Base-by-base conservation (phyloP, 2,113 vertebrate species). In the Pedetes capensis region DNA sequence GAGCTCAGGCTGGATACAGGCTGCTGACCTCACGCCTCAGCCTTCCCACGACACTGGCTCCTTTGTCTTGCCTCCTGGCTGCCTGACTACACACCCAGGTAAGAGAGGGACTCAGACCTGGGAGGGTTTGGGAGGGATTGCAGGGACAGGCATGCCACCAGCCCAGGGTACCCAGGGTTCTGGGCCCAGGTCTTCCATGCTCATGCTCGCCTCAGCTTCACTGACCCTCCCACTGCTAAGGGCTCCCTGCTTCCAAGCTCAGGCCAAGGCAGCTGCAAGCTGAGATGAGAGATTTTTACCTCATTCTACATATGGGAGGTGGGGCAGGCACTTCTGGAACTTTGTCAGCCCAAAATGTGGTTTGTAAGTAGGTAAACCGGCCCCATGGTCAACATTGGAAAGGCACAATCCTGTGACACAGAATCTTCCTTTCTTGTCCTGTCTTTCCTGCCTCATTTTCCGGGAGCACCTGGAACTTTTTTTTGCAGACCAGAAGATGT, bases 121-220 rank as follows among this genome's bases (percentile, higher is more conserved):
- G 34, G 37, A 25, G 2, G 32, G 66, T 55, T 42, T 72, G 8
- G 32, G n/a, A n/a, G n/a, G n/a, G n/a, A n/a, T n/a, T n/a, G n/a
- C 23, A 4, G 4, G 39, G 34, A 14, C 23, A 25, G 51, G 63
- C 14, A 0, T 0, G 0, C 47, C 8, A 3, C 51, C 18, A 25
- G 34, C 1, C 6, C 7, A 4, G 23, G 25, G 53, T 0, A 1
- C n/a, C 64, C 1, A 9, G 9, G 74, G 22, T 17, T 55, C 34
- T 27, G 84, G 5, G 1, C 44, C 2, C 8, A 3, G 37, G 3
- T 47, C 53, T n/a, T 37, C 44, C 6, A 17, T 0, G 32, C 18
- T 34, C 47, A 11, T 0, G 32, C 18, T 34, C 47, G 8, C 25
- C 25, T 42, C 82, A 23, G 87, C 13, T 79, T 34, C 6, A 5